These are phyloP conservation scores for Leptodactylus fallax DNA, from an alignment of 2,797 vertebrate species.

Conservation along the genomic window DNA sequence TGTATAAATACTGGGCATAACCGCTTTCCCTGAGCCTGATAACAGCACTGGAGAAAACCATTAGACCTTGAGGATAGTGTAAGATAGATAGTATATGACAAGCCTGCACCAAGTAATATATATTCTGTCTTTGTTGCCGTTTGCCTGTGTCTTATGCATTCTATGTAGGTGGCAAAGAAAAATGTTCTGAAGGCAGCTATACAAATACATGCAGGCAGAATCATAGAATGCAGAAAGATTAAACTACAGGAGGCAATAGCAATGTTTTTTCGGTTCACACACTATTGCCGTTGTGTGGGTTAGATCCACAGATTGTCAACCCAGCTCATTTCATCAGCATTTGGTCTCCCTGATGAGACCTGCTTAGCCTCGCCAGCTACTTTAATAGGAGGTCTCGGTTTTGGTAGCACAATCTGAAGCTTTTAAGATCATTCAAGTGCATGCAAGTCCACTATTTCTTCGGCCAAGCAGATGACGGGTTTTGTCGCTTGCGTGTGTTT, in stretches of 20 bases:
- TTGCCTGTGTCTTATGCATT: slow-evolving; percentile 44
- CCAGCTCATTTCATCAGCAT: slow-evolving; percentile 41
- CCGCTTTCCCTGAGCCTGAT: slow-evolving; percentile 44
- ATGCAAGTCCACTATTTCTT: not conserved
- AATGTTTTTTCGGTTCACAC: slow-evolving; percentile 17
- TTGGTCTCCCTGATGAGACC: slow-evolving; percentile 39
- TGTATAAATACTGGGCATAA: slow-evolving; percentile 47
- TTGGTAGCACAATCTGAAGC: slow-evolving; percentile 12
- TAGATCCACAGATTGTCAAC: slow-evolving; percentile 39
- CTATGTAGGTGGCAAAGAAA: slow-evolving; percentile 52
- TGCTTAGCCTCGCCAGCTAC: slow-evolving; percentile 4
- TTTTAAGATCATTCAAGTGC: not conserved
- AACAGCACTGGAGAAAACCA: slow-evolving; percentile 40
- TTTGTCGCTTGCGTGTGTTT: not conserved
- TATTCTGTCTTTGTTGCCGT: slow-evolving; percentile 51
- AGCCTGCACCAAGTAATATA: slow-evolving; percentile 55
- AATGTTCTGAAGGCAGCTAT: slow-evolving; percentile 49
- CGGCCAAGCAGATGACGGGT: not conserved
- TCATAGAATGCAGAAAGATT: slow-evolving; percentile 40
- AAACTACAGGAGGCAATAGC: slow-evolving; percentile 37
- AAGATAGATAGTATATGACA: slow-evolving; percentile 63
- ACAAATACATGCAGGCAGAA: slow-evolving; percentile 49
- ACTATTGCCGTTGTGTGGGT: slow-evolving; percentile 25
- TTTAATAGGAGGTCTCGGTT: slow-evolving; percentile 28
- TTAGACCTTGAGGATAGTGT: slow-evolving; percentile 58